These are phyloP conservation scores for Xiphias gladius DNA, from an alignment of 2,113 vertebrate species.

Conservation along the genomic window DNA sequence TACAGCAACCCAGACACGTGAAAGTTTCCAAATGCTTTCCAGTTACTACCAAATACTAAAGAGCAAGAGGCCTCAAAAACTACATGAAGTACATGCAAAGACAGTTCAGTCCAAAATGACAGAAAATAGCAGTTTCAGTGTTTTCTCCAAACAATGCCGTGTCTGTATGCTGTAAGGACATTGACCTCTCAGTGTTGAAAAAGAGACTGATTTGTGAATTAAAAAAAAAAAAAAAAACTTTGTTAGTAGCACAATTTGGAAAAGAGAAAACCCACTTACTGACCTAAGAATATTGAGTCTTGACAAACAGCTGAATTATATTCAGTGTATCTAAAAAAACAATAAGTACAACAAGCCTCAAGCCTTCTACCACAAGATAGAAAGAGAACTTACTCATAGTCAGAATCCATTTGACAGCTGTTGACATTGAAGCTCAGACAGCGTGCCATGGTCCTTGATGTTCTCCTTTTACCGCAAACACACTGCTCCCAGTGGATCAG, in stretches of 20 bases:
- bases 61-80: background rate
- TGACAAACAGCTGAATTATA: background rate
- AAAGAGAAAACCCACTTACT: too few species aligned
- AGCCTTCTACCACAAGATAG: background rate
- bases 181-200: too few species aligned
- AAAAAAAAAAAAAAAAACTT: background rate
- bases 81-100: background rate
- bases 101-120: background rate
- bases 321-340: background rate
- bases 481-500: background rate
- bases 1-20: background rate
- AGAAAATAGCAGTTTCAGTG: background rate
- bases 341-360: background rate
- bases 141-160: background rate
- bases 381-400: slow-evolving; percentile 59
- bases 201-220: too few species aligned
- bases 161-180: background rate
- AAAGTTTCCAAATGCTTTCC: too few species aligned
- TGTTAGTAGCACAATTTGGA: too few species aligned
- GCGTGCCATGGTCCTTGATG: slow-evolving; percentile 22
- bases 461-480: background rate
- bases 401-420: slow-evolving; percentile 35
- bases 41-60: background rate
- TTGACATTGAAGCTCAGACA: background rate
- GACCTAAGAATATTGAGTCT: background rate